phyloP scores from a whole-genome alignment of 2,113 vertebrate genomes.

The Oncorhynchus gorbuscha region DNA sequence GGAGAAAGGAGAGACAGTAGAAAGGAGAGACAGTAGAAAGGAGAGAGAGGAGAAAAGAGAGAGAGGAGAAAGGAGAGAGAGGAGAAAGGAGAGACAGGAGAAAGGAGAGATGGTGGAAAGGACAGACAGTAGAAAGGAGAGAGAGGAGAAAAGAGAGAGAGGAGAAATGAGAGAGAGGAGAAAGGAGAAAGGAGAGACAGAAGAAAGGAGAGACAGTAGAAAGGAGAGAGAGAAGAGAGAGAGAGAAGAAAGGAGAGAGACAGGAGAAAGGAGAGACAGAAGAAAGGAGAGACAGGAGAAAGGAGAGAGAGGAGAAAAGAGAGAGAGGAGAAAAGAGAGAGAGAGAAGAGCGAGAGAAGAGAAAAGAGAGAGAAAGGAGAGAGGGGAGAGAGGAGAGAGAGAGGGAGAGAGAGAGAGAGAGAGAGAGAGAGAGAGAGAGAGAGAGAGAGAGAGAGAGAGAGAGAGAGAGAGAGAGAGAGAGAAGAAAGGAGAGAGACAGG shows the following conservation, averaged over 20 bases:
- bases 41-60: too few relatives aligned
- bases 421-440: neutral
- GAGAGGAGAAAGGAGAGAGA: rapidly evolving
- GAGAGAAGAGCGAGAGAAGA: slow-evolving; percentile 24
- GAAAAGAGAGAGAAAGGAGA: slow-evolving; percentile 17
- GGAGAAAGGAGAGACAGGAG: too few relatives aligned
- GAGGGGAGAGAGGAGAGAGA: slow-evolving; percentile 10
- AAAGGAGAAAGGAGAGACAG: too few relatives aligned
- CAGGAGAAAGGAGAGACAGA: too few relatives aligned
- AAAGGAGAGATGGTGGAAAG: too few relatives aligned
- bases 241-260: too few relatives aligned
- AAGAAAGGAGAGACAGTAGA: too few relatives aligned
- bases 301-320: slow-evolving; percentile 3
- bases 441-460: slow-evolving; percentile 19
- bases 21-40: too few relatives aligned
- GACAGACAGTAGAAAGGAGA: too few relatives aligned
- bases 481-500: neutral
- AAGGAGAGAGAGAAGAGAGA: too few relatives aligned
- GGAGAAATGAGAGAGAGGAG: too few relatives aligned
- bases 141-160: rapidly evolving
- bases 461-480: slow-evolving; percentile 28
- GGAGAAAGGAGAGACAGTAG: too few relatives aligned
- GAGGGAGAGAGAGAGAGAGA: slow-evolving; percentile 14
- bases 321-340: slow-evolving; percentile 33
- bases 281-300: slow-evolving; percentile 21